Evolutionary conservation across 30 jellyfish, hydroid and myxozoan genomes (phyloP), one percentile per base, ranked within the genome.

Genomic region (Chironex yamaguchii): DNA sequence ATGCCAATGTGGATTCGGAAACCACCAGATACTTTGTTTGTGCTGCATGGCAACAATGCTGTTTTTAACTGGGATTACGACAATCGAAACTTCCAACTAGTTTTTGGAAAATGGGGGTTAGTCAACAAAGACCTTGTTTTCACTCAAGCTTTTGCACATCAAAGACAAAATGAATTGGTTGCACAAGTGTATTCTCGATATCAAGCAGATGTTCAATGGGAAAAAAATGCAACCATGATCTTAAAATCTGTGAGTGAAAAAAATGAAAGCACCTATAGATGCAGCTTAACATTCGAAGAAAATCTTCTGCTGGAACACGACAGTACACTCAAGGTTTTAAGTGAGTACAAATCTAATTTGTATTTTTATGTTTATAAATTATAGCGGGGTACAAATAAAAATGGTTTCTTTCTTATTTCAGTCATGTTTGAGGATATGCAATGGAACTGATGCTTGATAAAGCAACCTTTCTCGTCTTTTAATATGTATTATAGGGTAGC

Each of bases 81-180:
- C 33, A 33, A 54, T 34, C 22, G 67, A 1, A 79, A 79, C 23
- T 26, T 34, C 17, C 26, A 67, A 23, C 11, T 80, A 4, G 12
- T 9, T 0, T 80, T 80, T 48, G 91, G 83, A 9, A 64, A 64
- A 80, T 80, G 91, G 91, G 91, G 91, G 6, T 34, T 24, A 13
- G 26, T 63, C 14, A 63, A 63, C 9, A 14, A 9, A 26, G 82
- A 35, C 17, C 30, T 23, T 2, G 11, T 2, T n/a, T 62, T 79
- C 75, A 83, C 49, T 83, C 63, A n/a, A 29, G 49, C 62, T 24
- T 80, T 58, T 23, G 49, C 48, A 63, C 49, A 27, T 20, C 34
- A 70, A 34, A 73, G 71, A 0, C n/a, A 21, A 6, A 53, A 36
- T 36, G 75, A 51, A 21, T 27, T 48, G 13, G 29, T 4, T 22